A percentile compares a stretch with the other conserved stretches of the same genome.
Evolutionary conservation across 1,140 invertebrate species (phyloP).

Genomic region (Hetaerina americana): DNA sequence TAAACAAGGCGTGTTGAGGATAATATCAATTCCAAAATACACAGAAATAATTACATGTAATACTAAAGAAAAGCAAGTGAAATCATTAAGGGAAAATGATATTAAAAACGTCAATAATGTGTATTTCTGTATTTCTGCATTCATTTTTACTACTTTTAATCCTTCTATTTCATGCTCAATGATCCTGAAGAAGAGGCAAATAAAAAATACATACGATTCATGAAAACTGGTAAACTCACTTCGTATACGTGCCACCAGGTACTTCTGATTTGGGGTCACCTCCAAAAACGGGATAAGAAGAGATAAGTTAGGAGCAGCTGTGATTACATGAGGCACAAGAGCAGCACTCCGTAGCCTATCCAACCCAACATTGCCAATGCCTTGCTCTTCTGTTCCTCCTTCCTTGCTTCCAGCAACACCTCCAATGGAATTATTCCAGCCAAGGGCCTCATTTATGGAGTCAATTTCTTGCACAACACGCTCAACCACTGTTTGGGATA

Average conservation of each 20-base stretch:
- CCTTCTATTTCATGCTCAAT: no score
- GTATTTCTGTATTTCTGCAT: no score
- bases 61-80: no score
- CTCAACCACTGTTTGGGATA: constrained; percentile 59
- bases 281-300: constrained; percentile 64
- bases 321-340: constrained; percentile 41
- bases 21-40: no score
- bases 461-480: constrained; percentile 56
- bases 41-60: no score
- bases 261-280: constrained; percentile 66
- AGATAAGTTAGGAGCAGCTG: constrained; percentile 51
- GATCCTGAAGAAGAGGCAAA: no score
- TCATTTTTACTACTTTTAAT: no score
- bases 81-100: no score
- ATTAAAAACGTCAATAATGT: no score
- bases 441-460: constrained; percentile 45
- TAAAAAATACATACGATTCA: background rate
- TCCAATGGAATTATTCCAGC: background rate
- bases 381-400: constrained; percentile 48
- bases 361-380: constrained; percentile 49
- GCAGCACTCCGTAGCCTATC: constrained; percentile 56
- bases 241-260: constrained; percentile 59
- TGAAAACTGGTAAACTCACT: constrained; percentile 28
- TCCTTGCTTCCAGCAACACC: constrained; percentile 23
- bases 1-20: no score